A percentile compares a stretch with the other conserved stretches of the same genome.
These are phyloP conservation scores for Drosophila navojoa DNA, from an alignment of 1,140 invertebrate species.

Conservation along the genomic window DNA sequence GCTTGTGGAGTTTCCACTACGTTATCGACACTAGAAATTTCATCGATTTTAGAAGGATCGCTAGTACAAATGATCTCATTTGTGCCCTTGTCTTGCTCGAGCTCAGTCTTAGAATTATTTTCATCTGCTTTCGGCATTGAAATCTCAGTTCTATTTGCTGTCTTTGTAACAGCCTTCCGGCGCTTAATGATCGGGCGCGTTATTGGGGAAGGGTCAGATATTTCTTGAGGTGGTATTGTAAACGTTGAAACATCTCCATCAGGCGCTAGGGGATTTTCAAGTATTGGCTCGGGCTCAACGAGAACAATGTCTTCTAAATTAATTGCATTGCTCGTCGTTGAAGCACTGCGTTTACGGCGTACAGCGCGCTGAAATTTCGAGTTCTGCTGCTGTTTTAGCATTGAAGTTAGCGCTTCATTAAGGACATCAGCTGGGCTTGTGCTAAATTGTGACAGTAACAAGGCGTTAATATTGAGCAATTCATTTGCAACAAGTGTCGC, in stretches of 20 bases:
- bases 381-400: conserved; percentile 64
- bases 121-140: not conserved
- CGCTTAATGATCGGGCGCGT: conserved; percentile 69
- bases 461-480: conserved; percentile 56
- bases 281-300: conserved; percentile 63
- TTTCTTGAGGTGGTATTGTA: conserved; percentile 22
- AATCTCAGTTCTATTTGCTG: not conserved
- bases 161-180: conserved; percentile 55
- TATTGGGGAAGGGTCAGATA: conserved; percentile 25
- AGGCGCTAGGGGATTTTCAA: conserved; percentile 15
- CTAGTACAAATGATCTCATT: not conserved
- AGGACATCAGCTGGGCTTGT: conserved; percentile 62
- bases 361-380: conserved; percentile 29
- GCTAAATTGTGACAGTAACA: conserved; percentile 58
- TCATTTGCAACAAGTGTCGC: conserved; percentile 61
- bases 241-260: conserved; percentile 1
- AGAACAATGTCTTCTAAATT: conserved; percentile 76
- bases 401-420: conserved; percentile 64
- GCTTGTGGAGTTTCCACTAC: conserved; percentile 44
- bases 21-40: not conserved
- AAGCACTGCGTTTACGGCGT: conserved; percentile 46
- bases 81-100: not conserved
- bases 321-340: conserved; percentile 18
- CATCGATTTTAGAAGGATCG: not conserved
- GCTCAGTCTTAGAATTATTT: conserved; percentile 3